Evolutionary conservation across 2,113 vertebrate genomes (phyloP).

Genomic region (Pampusana beccarii): DNA sequence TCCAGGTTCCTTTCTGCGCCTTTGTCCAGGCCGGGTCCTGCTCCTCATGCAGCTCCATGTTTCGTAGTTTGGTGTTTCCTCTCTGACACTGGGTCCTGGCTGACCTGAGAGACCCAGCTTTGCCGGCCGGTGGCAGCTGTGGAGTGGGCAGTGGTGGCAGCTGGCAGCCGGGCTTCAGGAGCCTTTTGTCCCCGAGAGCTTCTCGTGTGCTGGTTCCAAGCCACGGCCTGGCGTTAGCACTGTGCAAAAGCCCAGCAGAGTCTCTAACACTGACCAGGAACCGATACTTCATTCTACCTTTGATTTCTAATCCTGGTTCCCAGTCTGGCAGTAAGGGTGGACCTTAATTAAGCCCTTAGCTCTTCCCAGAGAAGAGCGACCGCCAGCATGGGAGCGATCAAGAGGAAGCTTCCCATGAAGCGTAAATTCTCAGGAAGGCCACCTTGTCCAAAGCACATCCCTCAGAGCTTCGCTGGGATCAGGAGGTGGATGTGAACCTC

Average conservation of each 20-base stretch:
- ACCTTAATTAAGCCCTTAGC: not conserved
- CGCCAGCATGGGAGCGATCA: not conserved
- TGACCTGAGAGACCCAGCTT: not conserved
- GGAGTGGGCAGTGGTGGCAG: accelerated
- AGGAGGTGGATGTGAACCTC: not conserved
- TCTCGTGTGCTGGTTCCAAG: not conserved
- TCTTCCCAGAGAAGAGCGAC: not conserved
- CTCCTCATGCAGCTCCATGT: not conserved
- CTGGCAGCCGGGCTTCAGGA: not conserved
- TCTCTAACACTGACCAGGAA: not conserved
- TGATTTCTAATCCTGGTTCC: not conserved
- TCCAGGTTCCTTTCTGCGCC: not conserved
- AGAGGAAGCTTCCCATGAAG: not conserved
- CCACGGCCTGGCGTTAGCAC: not conserved
- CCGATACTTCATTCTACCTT: not conserved
- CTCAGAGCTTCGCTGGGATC: not conserved
- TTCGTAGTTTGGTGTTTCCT: not conserved
- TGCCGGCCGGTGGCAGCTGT: not conserved
- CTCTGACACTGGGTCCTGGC: not conserved
- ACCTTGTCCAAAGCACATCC: not conserved
- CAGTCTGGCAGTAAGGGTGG: not conserved
- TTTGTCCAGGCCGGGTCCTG: not conserved
- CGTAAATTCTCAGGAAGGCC: not conserved
- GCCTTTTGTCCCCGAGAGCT: not conserved
- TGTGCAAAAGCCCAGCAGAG: accelerated